Evolutionary conservation across 2,113 vertebrate genomes (phyloP), one percentile per base, ranked within the genome.

Genomic region (Sciurus niger): DNA sequence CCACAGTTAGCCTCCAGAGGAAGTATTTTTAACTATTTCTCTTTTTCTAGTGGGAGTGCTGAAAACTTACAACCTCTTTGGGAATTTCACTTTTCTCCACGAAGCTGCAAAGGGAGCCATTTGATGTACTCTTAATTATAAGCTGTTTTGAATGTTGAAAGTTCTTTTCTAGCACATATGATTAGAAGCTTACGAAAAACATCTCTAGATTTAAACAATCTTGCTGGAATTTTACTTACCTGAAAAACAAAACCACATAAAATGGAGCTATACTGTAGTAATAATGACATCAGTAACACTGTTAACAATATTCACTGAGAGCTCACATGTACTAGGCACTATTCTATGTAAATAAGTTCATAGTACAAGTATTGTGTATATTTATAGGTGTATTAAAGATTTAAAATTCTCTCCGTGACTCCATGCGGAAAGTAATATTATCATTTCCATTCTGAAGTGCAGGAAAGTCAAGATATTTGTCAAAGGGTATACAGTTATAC

Each of bases 61-160:
- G 98, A 99, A 98, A 99, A 98, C 97, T 98, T 98, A 98, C 73
- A 98, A 96, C 83, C 97, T 98, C 98, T 97, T 80, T 92, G 98
- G 98, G 98, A 99, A 98, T 99, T 99, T 97, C 86, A 1, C 78
- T 98, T 98, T 98, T 95, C 98, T 98, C 98, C 95, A 43, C 63
- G 70, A 92, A 88, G 68, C 84, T 97, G 70, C 93, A 94, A 72
- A 76, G 60, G 72, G 65, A 97, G 92, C 20, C 65, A 87, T 72
- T 79, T 80, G 68, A 67, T 28, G n/a, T 73, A 65, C 63, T 93
- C 96, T 95, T 98, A 98, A 98, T 98, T 98, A 97, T 84, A 97
- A 96, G 46, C 32, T 94, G 84, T 98, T 97, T 97, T 25, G 76
- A 97, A 92, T 84, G 80, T 96, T 97, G 97, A 97, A 96, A 97